These are phyloP conservation scores for Heliocidaris erythrogramma DNA, from an alignment of 35 echinoderm and acorn worm genomes.

Conservation along the genomic window DNA sequence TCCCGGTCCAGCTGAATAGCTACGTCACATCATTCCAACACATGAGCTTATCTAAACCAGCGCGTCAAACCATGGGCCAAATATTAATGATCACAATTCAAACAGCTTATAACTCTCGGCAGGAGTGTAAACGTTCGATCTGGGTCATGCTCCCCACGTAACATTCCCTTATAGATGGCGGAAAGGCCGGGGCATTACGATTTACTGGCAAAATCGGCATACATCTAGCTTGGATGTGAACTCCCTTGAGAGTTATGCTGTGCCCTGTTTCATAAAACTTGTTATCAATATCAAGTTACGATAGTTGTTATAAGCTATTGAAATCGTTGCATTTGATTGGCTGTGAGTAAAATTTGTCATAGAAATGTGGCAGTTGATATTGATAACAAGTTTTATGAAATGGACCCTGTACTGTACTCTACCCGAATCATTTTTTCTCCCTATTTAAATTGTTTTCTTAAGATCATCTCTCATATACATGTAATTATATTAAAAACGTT, in stretches of 20 bases:
- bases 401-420: too few species aligned
- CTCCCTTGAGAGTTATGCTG: neutral
- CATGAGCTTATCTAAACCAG: slow-evolving; percentile 16
- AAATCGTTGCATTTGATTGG: too few species aligned
- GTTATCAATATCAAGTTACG: too few species aligned
- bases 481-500: too few species aligned
- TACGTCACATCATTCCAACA: slow-evolving; percentile 10
- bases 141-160: neutral
- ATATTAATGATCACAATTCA: slow-evolving; percentile 19
- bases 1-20: neutral
- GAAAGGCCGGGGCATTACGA: neutral
- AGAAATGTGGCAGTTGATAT: too few species aligned
- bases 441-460: too few species aligned
- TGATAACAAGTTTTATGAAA: too few species aligned
- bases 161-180: neutral
- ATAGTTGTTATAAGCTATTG: too few species aligned
- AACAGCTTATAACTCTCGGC: neutral
- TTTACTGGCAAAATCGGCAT: neutral
- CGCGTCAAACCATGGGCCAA: neutral
- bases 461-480: too few species aligned
- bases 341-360: too few species aligned
- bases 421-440: too few species aligned
- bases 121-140: neutral
- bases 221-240: neutral
- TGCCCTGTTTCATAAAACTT: too few species aligned